phyloP scores from a whole-genome alignment of 2,113 vertebrate genomes.

The Cettia cetti region DNA sequence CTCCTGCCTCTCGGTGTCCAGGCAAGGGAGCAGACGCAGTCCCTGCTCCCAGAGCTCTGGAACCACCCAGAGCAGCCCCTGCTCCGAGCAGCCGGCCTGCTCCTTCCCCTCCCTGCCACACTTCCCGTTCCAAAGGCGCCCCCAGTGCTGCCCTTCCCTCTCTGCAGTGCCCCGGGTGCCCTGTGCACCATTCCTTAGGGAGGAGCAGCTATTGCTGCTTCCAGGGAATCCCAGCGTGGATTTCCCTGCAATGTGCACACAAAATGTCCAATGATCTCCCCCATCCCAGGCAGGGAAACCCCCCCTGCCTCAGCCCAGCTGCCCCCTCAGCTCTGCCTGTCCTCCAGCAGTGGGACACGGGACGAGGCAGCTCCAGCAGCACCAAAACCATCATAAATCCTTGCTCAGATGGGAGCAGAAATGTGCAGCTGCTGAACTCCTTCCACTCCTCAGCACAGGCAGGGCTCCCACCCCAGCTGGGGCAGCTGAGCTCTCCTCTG shows the following conservation, averaged over 20 bases:
- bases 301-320: neutral
- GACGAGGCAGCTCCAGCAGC: neutral
- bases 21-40: neutral
- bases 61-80: neutral
- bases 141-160: neutral
- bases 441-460: neutral
- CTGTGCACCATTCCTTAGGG: neutral
- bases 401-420: neutral
- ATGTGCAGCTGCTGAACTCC: neutral
- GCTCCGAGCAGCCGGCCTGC: neutral
- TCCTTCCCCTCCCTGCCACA: neutral
- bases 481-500: neutral
- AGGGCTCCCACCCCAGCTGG: neutral
- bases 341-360: neutral
- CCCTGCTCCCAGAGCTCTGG: neutral
- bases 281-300: fast-evolving
- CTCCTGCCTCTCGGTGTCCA: neutral
- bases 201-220: neutral
- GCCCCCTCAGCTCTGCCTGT: neutral
- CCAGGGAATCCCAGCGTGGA: neutral
- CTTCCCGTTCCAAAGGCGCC: neutral
- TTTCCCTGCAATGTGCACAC: neutral
- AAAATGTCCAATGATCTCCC: neutral
- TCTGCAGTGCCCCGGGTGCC: fast-evolving
- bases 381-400: neutral